phyloP scores from a whole-genome alignment of 2,797 vertebrate species.

The Hemitrygon akajei region DNA sequence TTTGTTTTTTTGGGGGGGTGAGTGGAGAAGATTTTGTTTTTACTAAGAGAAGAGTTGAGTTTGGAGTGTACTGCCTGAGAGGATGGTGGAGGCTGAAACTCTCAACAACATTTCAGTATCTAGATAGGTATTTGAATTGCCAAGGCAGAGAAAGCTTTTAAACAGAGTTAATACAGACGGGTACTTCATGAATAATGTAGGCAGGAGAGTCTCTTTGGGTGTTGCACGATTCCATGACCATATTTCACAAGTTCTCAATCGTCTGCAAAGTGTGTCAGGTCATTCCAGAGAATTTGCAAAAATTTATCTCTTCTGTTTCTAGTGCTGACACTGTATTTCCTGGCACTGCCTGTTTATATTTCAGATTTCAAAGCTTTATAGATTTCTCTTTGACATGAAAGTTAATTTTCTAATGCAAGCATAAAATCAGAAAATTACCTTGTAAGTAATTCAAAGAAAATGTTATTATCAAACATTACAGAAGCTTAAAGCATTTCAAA shows the following conservation, averaged over 20 bases:
- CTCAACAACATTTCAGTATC: no score
- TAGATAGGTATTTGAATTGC: no score
- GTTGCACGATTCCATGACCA: not conserved
- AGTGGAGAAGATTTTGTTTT: no score
- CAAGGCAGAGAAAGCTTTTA: no score
- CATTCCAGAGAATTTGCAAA: not conserved
- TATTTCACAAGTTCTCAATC: not conserved
- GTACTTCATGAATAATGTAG: no score
- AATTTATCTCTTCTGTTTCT: not conserved
- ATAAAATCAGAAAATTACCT: not conserved
- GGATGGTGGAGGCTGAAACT: no score
- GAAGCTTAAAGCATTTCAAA: not conserved
- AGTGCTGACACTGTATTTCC: not conserved
- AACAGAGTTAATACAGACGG: no score
- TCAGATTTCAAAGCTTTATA: not conserved
- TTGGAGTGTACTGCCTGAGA: no score
- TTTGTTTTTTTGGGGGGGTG: no score
- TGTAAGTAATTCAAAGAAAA: not conserved
- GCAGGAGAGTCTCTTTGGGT: no score
- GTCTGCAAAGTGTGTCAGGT: not conserved
- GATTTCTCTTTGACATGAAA: not conserved
- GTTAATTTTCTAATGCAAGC: not conserved
- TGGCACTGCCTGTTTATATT: not conserved
- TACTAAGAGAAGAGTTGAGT: no score
- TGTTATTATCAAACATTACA: not conserved